Percentiles rank a stretch among this genome's conserved stretches.
Evolutionary conservation across 2,113 vertebrate species (phyloP).

Genomic region (human): GRCh38 chr13:48224501-48225000

Average conservation of each 20-base stretch:
- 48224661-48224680: not conserved
- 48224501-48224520: not conserved
- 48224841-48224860: not conserved
- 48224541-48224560: not conserved
- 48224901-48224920: not conserved
- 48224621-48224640: not conserved
- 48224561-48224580: not conserved
- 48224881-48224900: not conserved
- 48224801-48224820: not conserved
- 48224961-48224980: not conserved
- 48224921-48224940: not conserved
- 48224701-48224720: not conserved
- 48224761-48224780: not conserved
- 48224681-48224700: not conserved
- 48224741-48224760: not conserved
- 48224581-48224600: not conserved
- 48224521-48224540: not conserved
- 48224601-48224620: not conserved
- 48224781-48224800: not conserved
- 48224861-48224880: not conserved
- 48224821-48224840: not conserved
- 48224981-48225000: constrained; percentile 59
- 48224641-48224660: not conserved
- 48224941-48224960: not conserved
- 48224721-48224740: not conserved